Conservation (phyloP, 2,797 vertebrate species). For the Holocentrus rufus region DNA sequence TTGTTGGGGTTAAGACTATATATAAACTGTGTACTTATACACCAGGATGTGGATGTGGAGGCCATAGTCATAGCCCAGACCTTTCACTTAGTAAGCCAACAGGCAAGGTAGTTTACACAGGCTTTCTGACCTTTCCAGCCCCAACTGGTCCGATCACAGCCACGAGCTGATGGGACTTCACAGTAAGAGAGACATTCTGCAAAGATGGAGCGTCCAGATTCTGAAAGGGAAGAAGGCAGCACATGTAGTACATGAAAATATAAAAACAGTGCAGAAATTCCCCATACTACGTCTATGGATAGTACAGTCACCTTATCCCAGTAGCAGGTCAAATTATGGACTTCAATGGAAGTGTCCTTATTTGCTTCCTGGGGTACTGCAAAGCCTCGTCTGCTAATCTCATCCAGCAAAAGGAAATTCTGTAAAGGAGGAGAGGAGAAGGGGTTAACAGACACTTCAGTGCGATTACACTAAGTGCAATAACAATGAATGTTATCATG, state of each 20-base stretch:
- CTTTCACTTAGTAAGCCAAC: no score
- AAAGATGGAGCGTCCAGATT: constrained; percentile 86
- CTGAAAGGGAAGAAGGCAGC: constrained; percentile 76
- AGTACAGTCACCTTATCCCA: constrained; percentile 86
- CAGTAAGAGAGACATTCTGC: constrained; percentile 84
- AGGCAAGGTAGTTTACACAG: constrained; percentile 71
- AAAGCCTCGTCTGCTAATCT: constrained; percentile 70
- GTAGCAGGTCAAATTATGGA: constrained; percentile 73
- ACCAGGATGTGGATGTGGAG: no score
- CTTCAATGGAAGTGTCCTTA: constrained; percentile 75
- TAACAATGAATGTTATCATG: no score
- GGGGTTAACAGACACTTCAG: not conserved
- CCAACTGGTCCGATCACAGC: constrained; percentile 94
- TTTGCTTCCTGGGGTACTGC: constrained; percentile 58
- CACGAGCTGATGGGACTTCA: constrained; percentile 85
- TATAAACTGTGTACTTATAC: no score
- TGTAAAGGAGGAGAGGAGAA: constrained; percentile 16
- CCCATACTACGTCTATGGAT: no score
- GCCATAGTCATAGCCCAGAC: no score
- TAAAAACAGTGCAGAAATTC: no score
- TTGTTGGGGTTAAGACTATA: no score
- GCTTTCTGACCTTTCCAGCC: constrained; percentile 85
- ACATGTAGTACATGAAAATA: no score
- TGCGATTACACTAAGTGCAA: not conserved
- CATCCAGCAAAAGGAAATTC: constrained; percentile 89